These are phyloP conservation scores for Branchipolynoe longqiensis DNA, from an alignment of 2,888 invertebrate genomes.

Conservation along the genomic window DNA sequence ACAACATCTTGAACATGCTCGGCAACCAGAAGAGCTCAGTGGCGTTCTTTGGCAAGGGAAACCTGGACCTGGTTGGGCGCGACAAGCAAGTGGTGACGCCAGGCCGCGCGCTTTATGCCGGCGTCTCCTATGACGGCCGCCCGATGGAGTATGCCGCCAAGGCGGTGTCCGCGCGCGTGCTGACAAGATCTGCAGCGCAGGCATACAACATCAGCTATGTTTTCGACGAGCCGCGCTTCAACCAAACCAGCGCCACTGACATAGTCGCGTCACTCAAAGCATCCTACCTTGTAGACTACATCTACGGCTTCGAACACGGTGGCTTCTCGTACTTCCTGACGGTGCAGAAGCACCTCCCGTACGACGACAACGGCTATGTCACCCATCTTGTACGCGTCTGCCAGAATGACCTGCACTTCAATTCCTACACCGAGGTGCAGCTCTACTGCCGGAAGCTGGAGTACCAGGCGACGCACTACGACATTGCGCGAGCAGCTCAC, in stretches of 20 bases:
- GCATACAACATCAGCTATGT: conserved; percentile 58
- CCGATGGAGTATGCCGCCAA: conserved; percentile 60
- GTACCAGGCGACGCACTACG: conserved; percentile 59
- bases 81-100: not conserved
- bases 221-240: conserved; percentile 14
- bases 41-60: conserved; percentile 60
- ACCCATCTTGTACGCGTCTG: conserved; percentile 79
- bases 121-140: conserved; percentile 68
- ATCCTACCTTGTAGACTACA: conserved; percentile 71
- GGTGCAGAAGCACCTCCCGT: conserved; percentile 70
- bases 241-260: conserved; percentile 54
- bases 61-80: not conserved
- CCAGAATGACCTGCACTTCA: conserved; percentile 72
- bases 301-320: conserved; percentile 74
- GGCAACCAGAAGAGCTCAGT: conserved; percentile 59
- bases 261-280: conserved; percentile 53
- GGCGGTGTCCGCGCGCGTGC: conserved; percentile 65
- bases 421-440: conserved; percentile 80
- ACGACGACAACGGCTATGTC: conserved; percentile 58
- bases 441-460: conserved; percentile 70
- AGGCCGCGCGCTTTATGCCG: conserved; percentile 66
- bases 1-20: conserved; percentile 62
- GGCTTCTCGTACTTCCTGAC: conserved; percentile 76
- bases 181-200: not conserved
- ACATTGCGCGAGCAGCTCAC: conserved; percentile 66